phyloP scores from a whole-genome alignment of 1,140 invertebrate species.

The Micrasema minimum region DNA sequence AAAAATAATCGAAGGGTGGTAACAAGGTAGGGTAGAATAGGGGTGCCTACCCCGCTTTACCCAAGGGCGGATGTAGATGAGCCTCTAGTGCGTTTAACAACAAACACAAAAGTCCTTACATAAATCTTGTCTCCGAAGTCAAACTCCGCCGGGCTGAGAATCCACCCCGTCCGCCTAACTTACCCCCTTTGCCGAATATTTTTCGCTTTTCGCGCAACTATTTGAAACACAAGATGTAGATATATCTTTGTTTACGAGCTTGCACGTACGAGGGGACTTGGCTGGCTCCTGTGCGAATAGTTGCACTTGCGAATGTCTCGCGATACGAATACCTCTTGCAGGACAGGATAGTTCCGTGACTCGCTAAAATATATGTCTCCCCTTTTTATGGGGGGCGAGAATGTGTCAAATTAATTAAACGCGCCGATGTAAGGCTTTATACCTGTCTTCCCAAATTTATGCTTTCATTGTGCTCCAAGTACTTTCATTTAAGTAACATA shows the following conservation, averaged over 20 bases:
- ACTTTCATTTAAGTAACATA: too few species aligned
- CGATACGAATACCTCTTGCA: conserved; percentile 47
- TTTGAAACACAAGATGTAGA: conserved; percentile 45
- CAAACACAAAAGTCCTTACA: conserved; percentile 68
- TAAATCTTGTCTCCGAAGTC: conserved; percentile 65
- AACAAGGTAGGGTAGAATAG: conserved; percentile 1
- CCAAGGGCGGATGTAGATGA: conserved; percentile 65
- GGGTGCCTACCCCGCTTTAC: neutral
- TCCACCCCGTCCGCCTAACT: conserved; percentile 4
- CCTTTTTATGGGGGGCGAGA: conserved; percentile 32
- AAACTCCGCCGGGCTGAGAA: conserved; percentile 55
- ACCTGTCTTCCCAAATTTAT: conserved; percentile 15
- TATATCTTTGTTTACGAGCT: conserved; percentile 53
- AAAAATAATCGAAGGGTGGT: conserved; percentile 45
- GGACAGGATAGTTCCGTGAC: conserved; percentile 46
- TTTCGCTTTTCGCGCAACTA: conserved; percentile 54
- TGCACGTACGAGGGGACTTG: conserved; percentile 30
- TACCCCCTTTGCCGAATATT: conserved; percentile 40
- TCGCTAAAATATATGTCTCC: conserved; percentile 40
- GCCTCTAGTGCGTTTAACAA: conserved; percentile 64
- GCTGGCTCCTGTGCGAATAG: conserved; percentile 44
- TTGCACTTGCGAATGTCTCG: conserved; percentile 47
- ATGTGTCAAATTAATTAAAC: conserved; percentile 43
- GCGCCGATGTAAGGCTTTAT: conserved; percentile 21
- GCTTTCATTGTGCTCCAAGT: neutral